Percentiles rank a stretch among this genome's conserved stretches.
These are phyloP conservation scores for Lasioglossum zephyrum DNA, from an alignment of 2,888 invertebrate genomes.

Conservation along the genomic window DNA sequence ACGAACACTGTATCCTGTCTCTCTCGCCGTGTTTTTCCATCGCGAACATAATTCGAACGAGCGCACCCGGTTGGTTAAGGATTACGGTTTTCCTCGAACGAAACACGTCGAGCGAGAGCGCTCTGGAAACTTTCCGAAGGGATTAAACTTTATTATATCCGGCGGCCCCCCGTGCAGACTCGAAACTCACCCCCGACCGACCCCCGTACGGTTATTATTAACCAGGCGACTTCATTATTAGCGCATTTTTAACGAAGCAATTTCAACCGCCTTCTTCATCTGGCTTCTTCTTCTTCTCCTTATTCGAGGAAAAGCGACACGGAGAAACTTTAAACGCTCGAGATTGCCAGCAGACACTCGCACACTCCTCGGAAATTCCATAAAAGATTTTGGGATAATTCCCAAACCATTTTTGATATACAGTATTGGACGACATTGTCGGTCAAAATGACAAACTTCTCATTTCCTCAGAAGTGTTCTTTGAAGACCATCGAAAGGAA, in stretches of 20 bases:
- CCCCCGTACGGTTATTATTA: conserved; percentile 58
- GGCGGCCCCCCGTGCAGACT: conserved; percentile 28
- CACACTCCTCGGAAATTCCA: background rate
- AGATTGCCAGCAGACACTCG: background rate
- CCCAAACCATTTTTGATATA: background rate
- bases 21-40: conserved; percentile 21
- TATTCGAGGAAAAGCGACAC: background rate
- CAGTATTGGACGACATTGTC: too few species aligned
- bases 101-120: conserved; percentile 6
- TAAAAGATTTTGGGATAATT: background rate
- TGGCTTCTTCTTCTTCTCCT: background rate
- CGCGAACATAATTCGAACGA: conserved; percentile 47
- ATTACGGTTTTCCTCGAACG: conserved; percentile 49
- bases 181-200: conserved; percentile 48
- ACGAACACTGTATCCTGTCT: background rate
- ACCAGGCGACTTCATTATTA: conserved; percentile 61
- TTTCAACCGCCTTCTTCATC: conserved; percentile 20
- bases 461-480: too few species aligned
- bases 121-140: conserved; percentile 65
- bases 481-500: background rate
- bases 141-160: conserved; percentile 68
- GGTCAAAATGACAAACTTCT: too few species aligned
- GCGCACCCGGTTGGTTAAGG: conserved; percentile 36
- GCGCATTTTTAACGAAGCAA: conserved; percentile 61
- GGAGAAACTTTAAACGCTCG: background rate